These are phyloP conservation scores for Crocidura indochinensis DNA, from an alignment of 2,797 vertebrate genomes.

Conservation along the genomic window DNA sequence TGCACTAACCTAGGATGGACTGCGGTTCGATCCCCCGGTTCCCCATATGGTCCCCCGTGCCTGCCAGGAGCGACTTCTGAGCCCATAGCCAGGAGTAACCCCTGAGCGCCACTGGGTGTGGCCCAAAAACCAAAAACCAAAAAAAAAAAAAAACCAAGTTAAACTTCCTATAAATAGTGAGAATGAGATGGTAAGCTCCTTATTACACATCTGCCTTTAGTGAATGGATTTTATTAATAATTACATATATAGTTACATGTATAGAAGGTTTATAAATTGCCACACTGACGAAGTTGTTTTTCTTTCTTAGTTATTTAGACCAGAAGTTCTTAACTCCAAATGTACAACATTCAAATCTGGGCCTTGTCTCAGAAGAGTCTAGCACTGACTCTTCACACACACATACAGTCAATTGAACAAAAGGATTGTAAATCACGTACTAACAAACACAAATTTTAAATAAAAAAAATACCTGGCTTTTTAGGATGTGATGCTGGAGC, in stretches of 20 bases:
- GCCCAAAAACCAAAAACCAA: too few species aligned
- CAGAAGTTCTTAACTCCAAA: constrained; percentile 53
- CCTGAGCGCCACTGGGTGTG: too few species aligned
- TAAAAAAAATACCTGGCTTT: constrained; percentile 94
- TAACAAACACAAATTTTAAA: constrained; percentile 47
- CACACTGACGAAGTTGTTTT: constrained; percentile 13
- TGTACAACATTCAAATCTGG: constrained; percentile 58
- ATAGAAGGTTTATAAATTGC: constrained; percentile 49
- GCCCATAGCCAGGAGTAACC: too few species aligned
- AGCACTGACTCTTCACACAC: constrained; percentile 37
- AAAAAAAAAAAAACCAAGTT: too few species aligned
- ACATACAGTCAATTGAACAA: constrained; percentile 15
- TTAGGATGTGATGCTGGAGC: constrained; percentile 95
- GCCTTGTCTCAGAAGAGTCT: constrained; percentile 59
- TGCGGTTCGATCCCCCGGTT: too few species aligned
- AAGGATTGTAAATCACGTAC: constrained; percentile 39
- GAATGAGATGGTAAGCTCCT: constrained; percentile 64
- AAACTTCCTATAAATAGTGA: constrained; percentile 51
- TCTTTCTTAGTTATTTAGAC: not conserved
- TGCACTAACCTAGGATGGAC: too few species aligned
- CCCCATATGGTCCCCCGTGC: too few species aligned
- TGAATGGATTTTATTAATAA: constrained; percentile 59
- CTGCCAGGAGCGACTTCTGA: too few species aligned
- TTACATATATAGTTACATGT: constrained; percentile 40
- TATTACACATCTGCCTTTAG: constrained; percentile 38